phyloP scores from a whole-genome alignment of 2,888 invertebrate genomes.

The Meteorus cinctellus region DNA sequence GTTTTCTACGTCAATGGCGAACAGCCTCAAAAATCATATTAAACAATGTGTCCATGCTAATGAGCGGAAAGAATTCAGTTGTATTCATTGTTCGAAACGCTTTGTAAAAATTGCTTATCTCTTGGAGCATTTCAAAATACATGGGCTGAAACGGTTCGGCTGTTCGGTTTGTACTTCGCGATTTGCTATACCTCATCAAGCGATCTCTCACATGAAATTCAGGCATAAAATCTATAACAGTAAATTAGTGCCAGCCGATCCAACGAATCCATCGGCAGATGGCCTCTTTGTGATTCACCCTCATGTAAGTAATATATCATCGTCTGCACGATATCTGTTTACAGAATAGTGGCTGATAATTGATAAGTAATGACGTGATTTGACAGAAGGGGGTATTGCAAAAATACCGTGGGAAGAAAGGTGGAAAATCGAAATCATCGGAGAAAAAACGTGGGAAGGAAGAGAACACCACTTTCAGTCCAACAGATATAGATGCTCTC shows the following conservation, averaged over 20 bases:
- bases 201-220: constrained; percentile 74
- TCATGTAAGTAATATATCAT: constrained; percentile 58
- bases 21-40: constrained; percentile 72
- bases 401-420: constrained; percentile 24
- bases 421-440: constrained; percentile 29
- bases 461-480: constrained; percentile 72
- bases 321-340: neutral
- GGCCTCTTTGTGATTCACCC: constrained; percentile 75
- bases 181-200: constrained; percentile 64
- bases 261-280: constrained; percentile 73
- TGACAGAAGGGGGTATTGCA: neutral
- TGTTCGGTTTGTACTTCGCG: constrained; percentile 77
- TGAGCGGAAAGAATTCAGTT: constrained; percentile 69
- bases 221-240: constrained; percentile 74
- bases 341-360: constrained; percentile 2
- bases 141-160: constrained; percentile 77
- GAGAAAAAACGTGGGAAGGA: constrained; percentile 9
- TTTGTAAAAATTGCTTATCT: constrained; percentile 74
- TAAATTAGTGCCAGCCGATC: constrained; percentile 73
- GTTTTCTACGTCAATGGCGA: constrained; percentile 65
- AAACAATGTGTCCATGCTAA: constrained; percentile 63
- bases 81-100: constrained; percentile 75
- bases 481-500: constrained; percentile 79
- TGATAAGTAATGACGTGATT: constrained; percentile 4
- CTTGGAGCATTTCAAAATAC: constrained; percentile 77